A percentile compares a stretch with the other conserved stretches of the same genome.
These are phyloP conservation scores for Darevskia mixta DNA, from an alignment of 2,797 vertebrate genomes.

Conservation along the genomic window DNA sequence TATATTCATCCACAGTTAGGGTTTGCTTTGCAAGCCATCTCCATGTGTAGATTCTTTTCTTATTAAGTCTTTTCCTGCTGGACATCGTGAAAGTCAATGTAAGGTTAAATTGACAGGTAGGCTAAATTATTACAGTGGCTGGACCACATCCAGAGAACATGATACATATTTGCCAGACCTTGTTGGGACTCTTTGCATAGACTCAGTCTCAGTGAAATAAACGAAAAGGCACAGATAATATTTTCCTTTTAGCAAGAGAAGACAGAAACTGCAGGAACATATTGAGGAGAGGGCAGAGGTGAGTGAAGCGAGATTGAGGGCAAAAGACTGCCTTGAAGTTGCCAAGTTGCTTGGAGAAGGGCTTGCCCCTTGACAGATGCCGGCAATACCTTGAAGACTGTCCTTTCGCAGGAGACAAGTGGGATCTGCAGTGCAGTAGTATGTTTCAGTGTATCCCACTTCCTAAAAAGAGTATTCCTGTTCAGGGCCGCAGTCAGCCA, in stretches of 20 bases:
- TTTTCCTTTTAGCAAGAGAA: not conserved
- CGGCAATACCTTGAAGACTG: not conserved
- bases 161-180: conserved; percentile 37
- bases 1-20: not conserved
- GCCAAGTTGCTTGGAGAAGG: no score
- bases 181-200: conserved; percentile 35
- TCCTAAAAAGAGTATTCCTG: not conserved
- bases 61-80: not conserved
- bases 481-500: not conserved
- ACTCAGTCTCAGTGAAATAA: conserved; percentile 37
- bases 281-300: conserved; percentile 14
- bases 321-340: not conserved
- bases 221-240: not conserved
- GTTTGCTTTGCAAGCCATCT: conserved; percentile 33
- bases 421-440: not conserved
- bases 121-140: conserved; percentile 5
- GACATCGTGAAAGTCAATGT: not conserved
- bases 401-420: not conserved
- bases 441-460: not conserved
- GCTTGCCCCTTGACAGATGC: not conserved
- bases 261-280: not conserved
- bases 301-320: not conserved
- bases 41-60: not conserved
- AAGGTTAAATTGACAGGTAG: conserved; percentile 16
- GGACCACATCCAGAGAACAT: conserved; percentile 19